Evolutionary conservation across 2,797 vertebrate genomes (phyloP), one percentile per base, ranked within the genome.

Genomic region (Acanthopagrus latus): DNA sequence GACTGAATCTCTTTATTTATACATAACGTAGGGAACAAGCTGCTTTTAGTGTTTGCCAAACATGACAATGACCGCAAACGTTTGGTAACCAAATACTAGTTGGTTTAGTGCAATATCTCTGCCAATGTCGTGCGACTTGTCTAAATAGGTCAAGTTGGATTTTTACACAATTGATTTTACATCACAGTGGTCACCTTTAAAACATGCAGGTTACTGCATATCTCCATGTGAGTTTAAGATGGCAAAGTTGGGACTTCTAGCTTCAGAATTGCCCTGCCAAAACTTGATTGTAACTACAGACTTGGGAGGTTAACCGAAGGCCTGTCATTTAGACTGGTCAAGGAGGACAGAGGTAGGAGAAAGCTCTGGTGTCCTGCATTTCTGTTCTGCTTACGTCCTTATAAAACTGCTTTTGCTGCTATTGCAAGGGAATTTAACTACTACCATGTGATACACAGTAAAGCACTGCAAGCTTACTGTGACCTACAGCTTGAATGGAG

Each of bases 381-480:
- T 50, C 41, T 67, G 23, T n/a, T 50, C 17, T 23, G 9, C 16
- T 48, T 13, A 50, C 1, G 1, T 58, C 33, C 50, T 44, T 33
- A 59, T 50, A 33, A 41, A 75, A 54, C 44, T 16, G 27, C 52
- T 50, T 57, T n/a, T 12, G 10, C 64, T 62, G 59, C 57, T 71
- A 8, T 55, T 20, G 72, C n/a, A 43, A 54, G 47, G 21, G 11
- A 71, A 52, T 60, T 55, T 46, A 66, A 62, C 64, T 66, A 64
- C 68, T 33, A 13, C 38, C 46, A 57, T 4, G 1, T 41, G 27
- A 11, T 64, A 41, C 62, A 71, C 29, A 29, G 33, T 47, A 50
- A 59, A 77, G 20, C 14, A 3, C 64, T n/a, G n/a, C 33, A 52
- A 33, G 38, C 47, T 44, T 75, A 47, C 62, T 47, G 62, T 86